Percentiles rank a stretch among this genome's conserved stretches.
Conservation (phyloP, 2,888 invertebrate species). For the Proisotoma minuta region DNA sequence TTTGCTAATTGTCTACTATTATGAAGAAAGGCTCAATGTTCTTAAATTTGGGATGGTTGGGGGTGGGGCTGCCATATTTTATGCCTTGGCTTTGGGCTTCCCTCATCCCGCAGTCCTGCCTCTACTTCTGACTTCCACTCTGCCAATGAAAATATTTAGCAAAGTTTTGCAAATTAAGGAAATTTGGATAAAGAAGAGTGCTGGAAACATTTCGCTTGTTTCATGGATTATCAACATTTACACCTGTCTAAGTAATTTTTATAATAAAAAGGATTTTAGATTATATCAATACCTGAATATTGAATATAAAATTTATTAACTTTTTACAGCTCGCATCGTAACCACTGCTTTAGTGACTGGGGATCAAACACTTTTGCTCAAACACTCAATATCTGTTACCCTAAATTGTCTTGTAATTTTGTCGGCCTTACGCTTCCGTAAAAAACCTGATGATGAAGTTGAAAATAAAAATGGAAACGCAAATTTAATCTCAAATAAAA, state of each 20-base stretch:
- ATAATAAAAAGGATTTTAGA: too few species aligned
- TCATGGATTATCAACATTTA: conserved; percentile 80
- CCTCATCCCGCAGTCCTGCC: conserved; percentile 55
- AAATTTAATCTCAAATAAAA: too few species aligned
- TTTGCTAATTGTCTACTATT: conserved; percentile 66
- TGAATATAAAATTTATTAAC: neutral
- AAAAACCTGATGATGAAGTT: too few species aligned
- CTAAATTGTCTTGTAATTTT: conserved; percentile 12
- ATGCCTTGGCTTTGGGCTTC: conserved; percentile 55
- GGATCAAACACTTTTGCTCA: conserved; percentile 20
- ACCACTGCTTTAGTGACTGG: conserved; percentile 26
- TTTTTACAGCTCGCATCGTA: conserved; percentile 20
- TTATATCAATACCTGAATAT: too few species aligned
- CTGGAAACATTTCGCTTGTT: conserved; percentile 69
- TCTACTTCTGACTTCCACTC: conserved; percentile 53
- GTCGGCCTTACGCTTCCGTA: conserved; percentile 16
- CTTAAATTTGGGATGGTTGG: conserved; percentile 49
- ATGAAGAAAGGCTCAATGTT: conserved; percentile 58
- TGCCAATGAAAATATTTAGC: conserved; percentile 75
- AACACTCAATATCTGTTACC: conserved; percentile 23
- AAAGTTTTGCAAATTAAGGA: conserved; percentile 74
- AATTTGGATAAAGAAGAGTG: conserved; percentile 65
- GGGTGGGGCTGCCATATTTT: conserved; percentile 53
- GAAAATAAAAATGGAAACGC: too few species aligned
- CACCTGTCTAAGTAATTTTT: conserved; percentile 75